phyloP scores from a whole-genome alignment of 1,140 invertebrate genomes.

The Drosophila guanche region DNA sequence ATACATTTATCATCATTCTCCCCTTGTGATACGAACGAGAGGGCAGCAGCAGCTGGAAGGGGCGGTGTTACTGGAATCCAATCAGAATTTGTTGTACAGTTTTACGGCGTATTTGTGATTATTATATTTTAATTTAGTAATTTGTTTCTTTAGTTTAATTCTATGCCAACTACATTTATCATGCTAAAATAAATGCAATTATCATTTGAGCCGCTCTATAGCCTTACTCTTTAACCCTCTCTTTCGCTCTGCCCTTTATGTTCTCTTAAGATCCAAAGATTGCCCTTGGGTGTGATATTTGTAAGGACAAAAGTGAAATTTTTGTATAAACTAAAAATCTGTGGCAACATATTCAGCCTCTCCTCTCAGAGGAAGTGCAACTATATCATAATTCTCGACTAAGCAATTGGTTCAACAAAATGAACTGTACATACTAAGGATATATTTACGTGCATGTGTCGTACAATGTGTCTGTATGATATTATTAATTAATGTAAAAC shows the following conservation, averaged over 20 bases:
- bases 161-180: conserved; percentile 35
- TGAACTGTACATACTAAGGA: conserved; percentile 13
- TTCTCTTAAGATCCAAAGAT: conserved; percentile 1
- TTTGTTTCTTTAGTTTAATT: conserved; percentile 55
- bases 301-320: conserved; percentile 1
- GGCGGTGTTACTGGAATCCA: conserved; percentile 4
- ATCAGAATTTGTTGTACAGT: conserved; percentile 12
- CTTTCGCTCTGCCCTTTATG: background rate
- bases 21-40: too few species aligned
- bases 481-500: conserved; percentile 22
- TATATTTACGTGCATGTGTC: conserved; percentile 13
- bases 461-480: conserved; percentile 48
- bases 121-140: conserved; percentile 59
- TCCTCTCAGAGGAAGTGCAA: conserved; percentile 52
- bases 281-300: conserved; percentile 44
- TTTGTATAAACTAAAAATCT: conserved; percentile 22
- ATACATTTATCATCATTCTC: too few species aligned
- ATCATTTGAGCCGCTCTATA: conserved; percentile 26
- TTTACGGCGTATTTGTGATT: conserved; percentile 54
- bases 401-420: conserved; percentile 4
- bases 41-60: too few species aligned
- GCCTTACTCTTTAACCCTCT: background rate
- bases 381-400: conserved; percentile 4
- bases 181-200: conserved; percentile 68
- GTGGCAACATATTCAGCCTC: conserved; percentile 55